Base-by-base conservation (phyloP, 2,888 invertebrate genomes). In the Anarsia innoxiella region DNA sequence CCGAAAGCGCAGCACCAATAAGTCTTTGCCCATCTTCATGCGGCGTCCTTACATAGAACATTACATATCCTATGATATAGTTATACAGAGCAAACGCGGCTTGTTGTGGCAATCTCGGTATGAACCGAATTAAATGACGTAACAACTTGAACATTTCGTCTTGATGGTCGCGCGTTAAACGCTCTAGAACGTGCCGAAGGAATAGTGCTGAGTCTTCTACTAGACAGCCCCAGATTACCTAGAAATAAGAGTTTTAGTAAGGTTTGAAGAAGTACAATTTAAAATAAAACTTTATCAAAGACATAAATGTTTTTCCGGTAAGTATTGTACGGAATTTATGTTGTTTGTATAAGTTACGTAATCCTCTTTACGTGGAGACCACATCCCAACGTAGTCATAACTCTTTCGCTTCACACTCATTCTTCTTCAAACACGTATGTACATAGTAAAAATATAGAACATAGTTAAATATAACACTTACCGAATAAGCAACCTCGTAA, bases 81-180 rank as follows among this genome's bases (percentile, higher is more conserved):
- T 99, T 99, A 74, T 99, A 98, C 1, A 99, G 77, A 1, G 97
- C 96, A 75, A 98, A 99, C 0, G 99, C 99, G 0, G 99, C 97
- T 73, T 99, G 99, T 50, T 96, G 95, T 0, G 99, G 97, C 41
- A 99, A 76, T 30, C 95, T 91, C 1, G 96, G 95, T 31, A 97
- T 93, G 66, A 97, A 96, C 39, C 97, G 88, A 44, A 99, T 94
- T 35, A 99, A 85, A 61, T 97, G 96, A 1, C 99, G 88, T 10
- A 99, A 71, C 48, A 94, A 86, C 73, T 97, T 97, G 66, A 98
- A 95, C 93, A 97, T 95, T 54, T 95, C 90, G 55, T 97, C 97
- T 73, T 96, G 96, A 40, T 94, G 93, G 56, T 96, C 96, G 4
- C 96, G 87, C 0, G 99, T 99, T 2, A 99, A 75, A 26, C 97